These are phyloP conservation scores for Neodiprion virginianus DNA, from an alignment of 1,140 invertebrate genomes.

Conservation along the genomic window DNA sequence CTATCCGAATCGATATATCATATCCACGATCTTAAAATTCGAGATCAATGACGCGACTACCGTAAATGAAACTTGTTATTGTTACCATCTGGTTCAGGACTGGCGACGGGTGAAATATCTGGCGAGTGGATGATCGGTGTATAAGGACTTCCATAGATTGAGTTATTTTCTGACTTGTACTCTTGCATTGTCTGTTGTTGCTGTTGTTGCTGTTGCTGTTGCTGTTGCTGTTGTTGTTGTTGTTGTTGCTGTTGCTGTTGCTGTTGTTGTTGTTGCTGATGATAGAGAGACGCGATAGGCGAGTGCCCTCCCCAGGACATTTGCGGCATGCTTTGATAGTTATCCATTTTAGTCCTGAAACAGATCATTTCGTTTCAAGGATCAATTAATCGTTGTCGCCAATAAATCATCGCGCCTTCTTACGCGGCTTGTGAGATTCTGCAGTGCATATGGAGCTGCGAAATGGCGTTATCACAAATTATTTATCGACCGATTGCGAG, in stretches of 20 bases:
- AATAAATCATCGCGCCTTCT: no score
- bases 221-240: slow-evolving; percentile 47
- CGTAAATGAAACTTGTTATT: neutral
- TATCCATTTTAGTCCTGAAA: slow-evolving; percentile 58
- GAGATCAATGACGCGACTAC: neutral
- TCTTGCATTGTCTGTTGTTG: slow-evolving; percentile 56
- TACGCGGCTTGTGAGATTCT: no score
- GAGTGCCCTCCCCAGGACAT: slow-evolving; percentile 59
- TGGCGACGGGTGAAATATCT: slow-evolving; percentile 59
- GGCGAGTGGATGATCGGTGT: slow-evolving; percentile 60
- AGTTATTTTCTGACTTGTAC: slow-evolving; percentile 62
- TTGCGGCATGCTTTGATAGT: slow-evolving; percentile 57
- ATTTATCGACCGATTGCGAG: no score
- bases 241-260: slow-evolving; percentile 53
- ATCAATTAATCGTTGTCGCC: neutral
- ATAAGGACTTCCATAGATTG: slow-evolving; percentile 59
- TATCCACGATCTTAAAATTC: no score
- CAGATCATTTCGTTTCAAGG: slow-evolving; percentile 18
- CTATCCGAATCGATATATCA: no score
- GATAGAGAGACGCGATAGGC: slow-evolving; percentile 59
- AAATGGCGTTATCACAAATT: no score
- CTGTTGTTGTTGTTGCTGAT: slow-evolving; percentile 52
- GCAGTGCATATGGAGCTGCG: no score
- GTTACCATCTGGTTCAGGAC: slow-evolving; percentile 60
- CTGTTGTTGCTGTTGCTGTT: slow-evolving; percentile 49